Conservation (phyloP, 2,113 vertebrate genomes). For the Petrocephalus zakoni region DNA sequence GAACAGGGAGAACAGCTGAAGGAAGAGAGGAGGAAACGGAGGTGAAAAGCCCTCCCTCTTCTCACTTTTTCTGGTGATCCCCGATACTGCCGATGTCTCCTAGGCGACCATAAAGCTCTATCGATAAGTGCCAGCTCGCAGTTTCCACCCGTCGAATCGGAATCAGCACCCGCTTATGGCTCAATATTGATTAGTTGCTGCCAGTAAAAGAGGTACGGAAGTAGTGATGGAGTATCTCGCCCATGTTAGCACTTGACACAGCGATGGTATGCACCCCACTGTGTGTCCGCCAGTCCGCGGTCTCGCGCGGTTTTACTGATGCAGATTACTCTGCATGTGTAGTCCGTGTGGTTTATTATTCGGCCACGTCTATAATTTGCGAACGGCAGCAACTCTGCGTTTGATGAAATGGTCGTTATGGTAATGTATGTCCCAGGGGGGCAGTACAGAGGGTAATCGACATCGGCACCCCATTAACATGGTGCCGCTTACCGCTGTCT, state of each 20-base stretch:
- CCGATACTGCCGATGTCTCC: background rate
- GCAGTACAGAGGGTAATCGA: constrained; percentile 46
- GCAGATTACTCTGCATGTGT: background rate
- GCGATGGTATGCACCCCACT: constrained; percentile 34
- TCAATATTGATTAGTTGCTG: background rate
- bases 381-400: constrained; percentile 51
- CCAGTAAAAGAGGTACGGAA: constrained; percentile 5
- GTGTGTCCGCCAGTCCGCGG: constrained; percentile 28
- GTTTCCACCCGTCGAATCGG: background rate
- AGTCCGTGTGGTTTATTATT: constrained; percentile 32
- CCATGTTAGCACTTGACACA: constrained; percentile 24
- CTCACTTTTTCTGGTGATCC: background rate
- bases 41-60: background rate
- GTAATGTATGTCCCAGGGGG: constrained; percentile 58
- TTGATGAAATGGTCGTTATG: constrained; percentile 60
- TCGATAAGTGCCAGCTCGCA: background rate
- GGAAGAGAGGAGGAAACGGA: constrained; percentile 11
- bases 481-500: constrained; percentile 59
- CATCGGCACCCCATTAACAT: constrained; percentile 39
- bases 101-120: background rate
- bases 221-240: constrained; percentile 13
- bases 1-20: background rate
- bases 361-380: constrained; percentile 39
- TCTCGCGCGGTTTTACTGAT: background rate
- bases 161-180: background rate